Base-by-base conservation (phyloP, 2,797 vertebrate species). In the Chloroceryle amazona region DNA sequence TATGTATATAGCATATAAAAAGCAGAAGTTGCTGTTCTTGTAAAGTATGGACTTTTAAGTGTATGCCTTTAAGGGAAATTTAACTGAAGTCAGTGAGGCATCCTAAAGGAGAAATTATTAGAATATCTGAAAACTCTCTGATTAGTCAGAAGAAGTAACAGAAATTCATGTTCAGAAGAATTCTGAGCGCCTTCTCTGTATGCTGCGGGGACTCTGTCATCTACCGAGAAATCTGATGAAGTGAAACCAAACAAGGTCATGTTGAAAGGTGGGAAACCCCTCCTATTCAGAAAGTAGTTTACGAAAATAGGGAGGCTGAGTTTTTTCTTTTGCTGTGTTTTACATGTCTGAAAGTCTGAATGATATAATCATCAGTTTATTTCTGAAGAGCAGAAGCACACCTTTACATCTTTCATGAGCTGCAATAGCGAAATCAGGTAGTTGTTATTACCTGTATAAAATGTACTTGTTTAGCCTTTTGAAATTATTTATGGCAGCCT, bases 111-210 rank as follows among this genome's bases (percentile, higher is more conserved):
- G 39, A 90, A 84, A 68, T 39, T 70, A 94, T 39, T 70, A 94
- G 58, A 86, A 86, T 95, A 84, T 19, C 14, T 84, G 90, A 94
- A 92, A 94, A 8, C 39, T 55, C 51, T 54, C 35, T 35, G 11
- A 47, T 92, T 93, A 92, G 73, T 96, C 92, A 94, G 76, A 96
- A 83, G 58, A 26, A 42, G 39, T 60, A 67, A 63, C 88, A 86
- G 86, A 89, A 85, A 86, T 33, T 66, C 0, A 0, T 29, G 51
- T 81, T 86, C 70, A 58, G 85, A 68, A 94, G 86, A 89, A 72
- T 37, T 94, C 52, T 93, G 54, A 39, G 55, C 5, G 11, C 14
- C 51, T 84, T 54, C 6, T 37, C 6, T 80, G 35, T 52, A 51
- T 60, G n/a, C 66, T 78, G 26, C 1, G 1, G 62, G 37, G 21